Evolutionary conservation across 2,888 invertebrate species (phyloP).

Genomic region (Drepanosiphum platanoidis): DNA sequence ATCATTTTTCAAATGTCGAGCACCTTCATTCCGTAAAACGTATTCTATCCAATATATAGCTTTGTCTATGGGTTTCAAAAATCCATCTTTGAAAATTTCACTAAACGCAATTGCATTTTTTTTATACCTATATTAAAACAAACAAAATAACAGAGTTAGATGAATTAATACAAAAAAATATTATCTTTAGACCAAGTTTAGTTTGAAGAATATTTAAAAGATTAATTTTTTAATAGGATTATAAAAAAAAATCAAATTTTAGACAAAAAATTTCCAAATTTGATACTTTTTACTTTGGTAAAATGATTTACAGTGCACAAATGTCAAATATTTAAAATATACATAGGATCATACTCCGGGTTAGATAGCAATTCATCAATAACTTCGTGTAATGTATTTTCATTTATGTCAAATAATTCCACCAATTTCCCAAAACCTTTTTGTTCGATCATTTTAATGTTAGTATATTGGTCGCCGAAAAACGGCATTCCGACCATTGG

Average conservation of each 20-base stretch:
- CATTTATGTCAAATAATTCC: not conserved
- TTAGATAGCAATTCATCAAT: slow-evolving; percentile 21
- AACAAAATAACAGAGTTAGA: not conserved
- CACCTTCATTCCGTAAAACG: slow-evolving; percentile 26
- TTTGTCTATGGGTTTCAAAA: slow-evolving; percentile 5
- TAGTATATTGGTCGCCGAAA: slow-evolving; percentile 50
- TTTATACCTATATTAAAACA: not conserved
- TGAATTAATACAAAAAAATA: too few species aligned
- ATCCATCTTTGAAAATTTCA: slow-evolving; percentile 3
- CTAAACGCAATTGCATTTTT: not conserved
- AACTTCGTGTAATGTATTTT: not conserved
- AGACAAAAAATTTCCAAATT: too few species aligned
- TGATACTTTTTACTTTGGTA: too few species aligned
- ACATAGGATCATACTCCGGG: not conserved
- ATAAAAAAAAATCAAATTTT: too few species aligned
- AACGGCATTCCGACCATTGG: slow-evolving; percentile 44
- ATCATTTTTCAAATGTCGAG: not conserved
- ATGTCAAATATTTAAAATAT: not conserved
- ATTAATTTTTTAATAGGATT: too few species aligned
- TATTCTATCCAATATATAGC: slow-evolving; percentile 49
- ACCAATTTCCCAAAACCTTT: slow-evolving; percentile 21
- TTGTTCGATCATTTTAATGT: slow-evolving; percentile 5
- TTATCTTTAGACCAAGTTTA: too few species aligned
- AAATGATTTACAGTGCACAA: not conserved
- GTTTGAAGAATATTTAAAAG: too few species aligned